Evolutionary conservation across 2,888 invertebrate genomes (phyloP).

Genomic region (Protonemura montana): DNA sequence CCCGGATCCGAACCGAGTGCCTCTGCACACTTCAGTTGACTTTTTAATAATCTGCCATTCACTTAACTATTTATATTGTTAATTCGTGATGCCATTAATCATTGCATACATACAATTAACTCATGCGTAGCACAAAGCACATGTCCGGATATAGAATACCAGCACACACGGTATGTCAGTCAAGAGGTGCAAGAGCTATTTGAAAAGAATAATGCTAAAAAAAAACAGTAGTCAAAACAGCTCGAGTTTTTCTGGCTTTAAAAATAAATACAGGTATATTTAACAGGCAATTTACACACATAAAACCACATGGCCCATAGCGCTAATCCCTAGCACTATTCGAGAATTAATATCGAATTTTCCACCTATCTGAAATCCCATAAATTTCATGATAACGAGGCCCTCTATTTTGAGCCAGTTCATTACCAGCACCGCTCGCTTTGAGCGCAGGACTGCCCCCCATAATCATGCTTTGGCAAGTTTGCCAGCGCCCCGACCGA

Average conservation of each 20-base stretch:
- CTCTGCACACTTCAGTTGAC: constrained; percentile 7
- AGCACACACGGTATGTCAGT: neutral
- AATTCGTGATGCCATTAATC: constrained; percentile 7
- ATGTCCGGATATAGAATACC: neutral
- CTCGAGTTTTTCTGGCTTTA: neutral
- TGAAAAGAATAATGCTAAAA: neutral
- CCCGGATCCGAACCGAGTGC: neutral
- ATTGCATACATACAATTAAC: neutral
- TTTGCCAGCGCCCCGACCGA: neutral
- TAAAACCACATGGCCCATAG: neutral
- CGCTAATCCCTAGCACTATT: neutral
- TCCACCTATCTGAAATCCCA: constrained; percentile 10
- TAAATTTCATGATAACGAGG: constrained; percentile 25
- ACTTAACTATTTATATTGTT: constrained; percentile 7
- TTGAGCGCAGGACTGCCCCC: neutral
- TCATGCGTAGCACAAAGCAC: neutral
- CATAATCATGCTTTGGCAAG: neutral
- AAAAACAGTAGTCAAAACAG: neutral
- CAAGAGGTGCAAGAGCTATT: neutral
- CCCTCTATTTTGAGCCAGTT: neutral
- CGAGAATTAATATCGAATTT: constrained; percentile 5
- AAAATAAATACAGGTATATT: neutral
- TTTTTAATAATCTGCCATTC: neutral
- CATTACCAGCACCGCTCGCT: neutral
- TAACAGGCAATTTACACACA: neutral